phyloP scores from a whole-genome alignment of 2,797 vertebrate genomes.

The Coregonus sp. region DNA sequence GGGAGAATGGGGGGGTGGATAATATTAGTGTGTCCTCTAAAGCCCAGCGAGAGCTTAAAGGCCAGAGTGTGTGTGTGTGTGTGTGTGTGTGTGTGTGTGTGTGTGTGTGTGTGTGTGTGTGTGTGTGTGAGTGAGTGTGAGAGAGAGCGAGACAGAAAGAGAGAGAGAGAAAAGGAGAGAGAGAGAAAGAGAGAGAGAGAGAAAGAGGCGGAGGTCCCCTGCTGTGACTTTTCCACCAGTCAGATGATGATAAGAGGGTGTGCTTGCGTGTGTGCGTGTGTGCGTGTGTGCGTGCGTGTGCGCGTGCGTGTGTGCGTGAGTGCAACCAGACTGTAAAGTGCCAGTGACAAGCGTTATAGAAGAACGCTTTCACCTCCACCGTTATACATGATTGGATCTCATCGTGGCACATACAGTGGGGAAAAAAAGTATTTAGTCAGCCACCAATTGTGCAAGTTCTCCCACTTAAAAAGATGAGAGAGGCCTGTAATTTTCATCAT shows the following conservation, averaged over 20 bases:
- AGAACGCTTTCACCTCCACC: conserved; percentile 24
- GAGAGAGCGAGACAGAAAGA: too few relatives aligned
- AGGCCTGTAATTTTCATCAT: too few relatives aligned
- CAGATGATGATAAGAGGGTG: conserved; percentile 26
- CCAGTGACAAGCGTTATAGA: background rate
- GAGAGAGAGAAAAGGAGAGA: too few relatives aligned
- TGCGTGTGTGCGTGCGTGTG: conserved; percentile 30
- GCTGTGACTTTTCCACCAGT: conserved; percentile 6
- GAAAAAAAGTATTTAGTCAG: too few relatives aligned
- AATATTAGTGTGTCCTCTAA: conserved; percentile 70
- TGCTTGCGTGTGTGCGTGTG: too few relatives aligned
- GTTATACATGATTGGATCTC: conserved; percentile 25
- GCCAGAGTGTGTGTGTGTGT: conserved; percentile 53
- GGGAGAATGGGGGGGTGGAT: conserved; percentile 45
- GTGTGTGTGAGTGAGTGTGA: background rate
- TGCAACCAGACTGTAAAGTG: conserved; percentile 70
- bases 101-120: conserved; percentile 19
- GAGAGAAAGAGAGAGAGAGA: background rate
- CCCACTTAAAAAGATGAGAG: too few relatives aligned
- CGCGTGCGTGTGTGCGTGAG: background rate
- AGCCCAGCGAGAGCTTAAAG: conserved; percentile 67
- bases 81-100: background rate
- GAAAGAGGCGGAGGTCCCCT: conserved; percentile 1
- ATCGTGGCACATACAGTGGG: conserved; percentile 15
- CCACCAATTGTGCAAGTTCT: too few relatives aligned